These are phyloP conservation scores for Chiridota heheva DNA, from an alignment of 35 echinoderm and acorn worm genomes.

Conservation along the genomic window DNA sequence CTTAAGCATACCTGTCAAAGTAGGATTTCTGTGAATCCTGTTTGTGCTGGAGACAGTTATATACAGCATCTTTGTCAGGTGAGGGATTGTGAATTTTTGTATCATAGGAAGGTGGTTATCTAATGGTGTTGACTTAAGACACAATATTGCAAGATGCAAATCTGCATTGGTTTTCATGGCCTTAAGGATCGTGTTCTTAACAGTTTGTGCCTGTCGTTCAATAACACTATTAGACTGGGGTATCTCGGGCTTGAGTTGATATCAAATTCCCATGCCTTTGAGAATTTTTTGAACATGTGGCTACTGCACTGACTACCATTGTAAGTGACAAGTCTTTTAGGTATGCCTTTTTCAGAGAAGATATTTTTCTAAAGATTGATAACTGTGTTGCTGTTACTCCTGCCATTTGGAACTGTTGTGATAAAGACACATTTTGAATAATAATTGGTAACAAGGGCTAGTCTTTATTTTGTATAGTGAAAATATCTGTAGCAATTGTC, in stretches of 20 bases:
- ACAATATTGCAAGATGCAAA: slow-evolving; percentile 37
- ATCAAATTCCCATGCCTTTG: slow-evolving; percentile 33
- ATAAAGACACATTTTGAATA: slow-evolving; percentile 39
- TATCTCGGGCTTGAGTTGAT: slow-evolving; percentile 9
- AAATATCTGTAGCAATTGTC: neutral
- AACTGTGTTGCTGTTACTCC: neutral
- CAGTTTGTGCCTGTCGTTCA: neutral
- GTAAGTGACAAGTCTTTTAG: slow-evolving; percentile 24
- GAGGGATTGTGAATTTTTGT: neutral
- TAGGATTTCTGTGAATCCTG: neutral
- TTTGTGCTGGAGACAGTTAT: neutral
- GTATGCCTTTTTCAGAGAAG: slow-evolving; percentile 41
- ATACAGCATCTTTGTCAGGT: slow-evolving; percentile 4
- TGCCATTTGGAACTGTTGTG: neutral
- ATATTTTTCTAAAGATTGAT: neutral
- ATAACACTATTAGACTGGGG: slow-evolving; percentile 31
- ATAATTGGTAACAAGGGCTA: slow-evolving; percentile 44
- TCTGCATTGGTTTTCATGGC: slow-evolving; percentile 3
- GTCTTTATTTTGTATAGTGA: slow-evolving; percentile 1
- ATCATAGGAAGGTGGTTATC: slow-evolving; percentile 39
- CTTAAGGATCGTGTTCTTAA: slow-evolving; percentile 14
- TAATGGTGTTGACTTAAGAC: slow-evolving; percentile 43
- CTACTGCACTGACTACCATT: slow-evolving; percentile 29
- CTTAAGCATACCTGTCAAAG: too few species aligned
- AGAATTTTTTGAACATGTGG: slow-evolving; percentile 34